Percentiles rank a stretch among this genome's conserved stretches.
These are phyloP conservation scores for Gasteruption jaculator DNA, from an alignment of 2,888 invertebrate genomes.

Conservation along the genomic window DNA sequence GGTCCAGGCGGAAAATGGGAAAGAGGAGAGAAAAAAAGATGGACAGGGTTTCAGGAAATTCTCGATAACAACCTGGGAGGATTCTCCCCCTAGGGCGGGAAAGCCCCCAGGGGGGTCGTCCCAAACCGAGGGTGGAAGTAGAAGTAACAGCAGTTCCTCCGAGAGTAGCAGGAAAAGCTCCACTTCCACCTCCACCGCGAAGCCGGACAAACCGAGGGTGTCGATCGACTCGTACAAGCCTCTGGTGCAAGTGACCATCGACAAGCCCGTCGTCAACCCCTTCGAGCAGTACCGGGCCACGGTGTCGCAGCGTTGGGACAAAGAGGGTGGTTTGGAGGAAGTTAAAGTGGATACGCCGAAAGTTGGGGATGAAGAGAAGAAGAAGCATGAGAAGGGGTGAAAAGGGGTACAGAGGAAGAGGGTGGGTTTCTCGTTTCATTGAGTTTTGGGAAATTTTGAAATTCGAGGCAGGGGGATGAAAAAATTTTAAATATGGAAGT, in stretches of 20 bases:
- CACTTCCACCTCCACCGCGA: conserved; percentile 23
- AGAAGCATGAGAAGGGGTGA: conserved; percentile 9
- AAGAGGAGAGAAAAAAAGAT: conserved; percentile 18
- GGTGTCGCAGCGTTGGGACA: conserved; percentile 14
- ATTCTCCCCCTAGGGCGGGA: too few species aligned
- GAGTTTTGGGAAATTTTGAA: too few species aligned
- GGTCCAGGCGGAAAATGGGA: conserved; percentile 26
- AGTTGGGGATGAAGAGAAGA: conserved; percentile 5
- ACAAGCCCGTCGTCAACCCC: conserved; percentile 30
- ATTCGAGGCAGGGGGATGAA: too few species aligned
- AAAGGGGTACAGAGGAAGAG: too few species aligned
- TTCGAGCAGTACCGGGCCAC: conserved; percentile 31
- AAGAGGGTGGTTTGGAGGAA: conserved; percentile 17
- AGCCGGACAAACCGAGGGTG: conserved; percentile 26
- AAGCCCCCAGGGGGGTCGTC: too few species aligned
- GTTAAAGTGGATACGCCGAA: conserved; percentile 15
- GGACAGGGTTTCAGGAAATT: too few species aligned
- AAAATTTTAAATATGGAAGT: too few species aligned
- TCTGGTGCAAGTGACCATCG: conserved; percentile 29
- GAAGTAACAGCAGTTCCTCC: too few species aligned
- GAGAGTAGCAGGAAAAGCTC: conserved; percentile 14
- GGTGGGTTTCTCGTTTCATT: too few species aligned
- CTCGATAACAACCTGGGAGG: conserved; percentile 12
- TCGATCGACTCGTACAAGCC: conserved; percentile 33
- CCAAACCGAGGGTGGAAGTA: too few species aligned